Percentiles rank a stretch among this genome's conserved stretches.
Conservation (phyloP, 2,113 vertebrate species). For the Dryoscopus gambensis region DNA sequence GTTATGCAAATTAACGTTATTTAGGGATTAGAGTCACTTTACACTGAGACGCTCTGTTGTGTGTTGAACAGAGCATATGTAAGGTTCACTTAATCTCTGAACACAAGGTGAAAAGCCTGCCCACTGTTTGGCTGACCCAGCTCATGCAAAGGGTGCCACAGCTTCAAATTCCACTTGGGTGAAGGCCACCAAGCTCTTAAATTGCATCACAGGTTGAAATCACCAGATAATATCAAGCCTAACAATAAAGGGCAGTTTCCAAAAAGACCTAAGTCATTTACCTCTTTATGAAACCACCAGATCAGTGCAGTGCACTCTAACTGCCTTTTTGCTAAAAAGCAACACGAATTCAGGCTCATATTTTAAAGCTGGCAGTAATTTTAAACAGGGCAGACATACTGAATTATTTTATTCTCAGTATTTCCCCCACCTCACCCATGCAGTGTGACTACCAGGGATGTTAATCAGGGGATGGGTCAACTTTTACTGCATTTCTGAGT, state of each 20-base stretch:
- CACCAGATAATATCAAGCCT: not conserved
- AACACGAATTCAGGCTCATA: not conserved
- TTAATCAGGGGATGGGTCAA: not conserved
- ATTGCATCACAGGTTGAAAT: not conserved
- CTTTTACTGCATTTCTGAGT: not conserved
- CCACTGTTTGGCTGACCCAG: not conserved
- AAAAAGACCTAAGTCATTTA: not conserved
- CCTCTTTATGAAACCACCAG: not conserved
- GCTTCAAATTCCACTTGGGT: not conserved
- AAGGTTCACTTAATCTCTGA: not conserved
- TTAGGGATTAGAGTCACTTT: not conserved
- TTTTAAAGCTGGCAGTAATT: not conserved
- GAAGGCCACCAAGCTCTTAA: not conserved
- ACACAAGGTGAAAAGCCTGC: not conserved
- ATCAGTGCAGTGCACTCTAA: not conserved
- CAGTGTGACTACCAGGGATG: not conserved
- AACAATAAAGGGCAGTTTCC: not conserved
- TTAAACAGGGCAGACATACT: not conserved
- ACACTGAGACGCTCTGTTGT: not conserved
- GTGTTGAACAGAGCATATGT: not conserved
- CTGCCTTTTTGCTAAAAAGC: not conserved
- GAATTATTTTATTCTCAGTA: not conserved
- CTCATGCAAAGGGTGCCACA: not conserved
- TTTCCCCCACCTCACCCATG: not conserved
- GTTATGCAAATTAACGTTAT: not conserved